Evolutionary conservation across 2,797 vertebrate species (phyloP).

Genomic region (Rhinatrema bivittatum): DNA sequence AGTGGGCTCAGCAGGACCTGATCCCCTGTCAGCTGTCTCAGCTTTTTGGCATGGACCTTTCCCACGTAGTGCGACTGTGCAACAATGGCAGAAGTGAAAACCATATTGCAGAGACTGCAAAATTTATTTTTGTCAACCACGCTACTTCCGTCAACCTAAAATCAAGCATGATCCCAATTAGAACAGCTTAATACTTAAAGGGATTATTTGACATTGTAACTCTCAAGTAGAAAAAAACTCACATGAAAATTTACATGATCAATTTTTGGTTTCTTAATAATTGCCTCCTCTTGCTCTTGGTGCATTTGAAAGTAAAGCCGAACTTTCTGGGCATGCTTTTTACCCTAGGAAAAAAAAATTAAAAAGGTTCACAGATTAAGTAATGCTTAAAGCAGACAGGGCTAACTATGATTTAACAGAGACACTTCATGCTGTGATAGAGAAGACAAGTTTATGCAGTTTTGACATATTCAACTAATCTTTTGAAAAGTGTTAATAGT

Average conservation of each 20-base stretch:
- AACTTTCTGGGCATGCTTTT: constrained; percentile 74
- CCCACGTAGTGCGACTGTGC: constrained; percentile 69
- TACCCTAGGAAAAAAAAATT: constrained; percentile 62
- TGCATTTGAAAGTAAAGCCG: constrained; percentile 55
- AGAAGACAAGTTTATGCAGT: no score
- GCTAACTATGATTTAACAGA: no score
- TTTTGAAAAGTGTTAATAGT: no score
- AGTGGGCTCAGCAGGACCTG: constrained; percentile 4
- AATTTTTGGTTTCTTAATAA: constrained; percentile 19
- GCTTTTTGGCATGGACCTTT: constrained; percentile 68
- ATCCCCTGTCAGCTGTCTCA: constrained; percentile 45
- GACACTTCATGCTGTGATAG: no score
- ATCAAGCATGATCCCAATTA: constrained; percentile 18
- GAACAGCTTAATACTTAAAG: constrained; percentile 2
- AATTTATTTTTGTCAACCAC: constrained; percentile 52
- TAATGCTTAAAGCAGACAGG: no score
- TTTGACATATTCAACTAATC: no score
- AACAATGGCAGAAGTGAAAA: constrained; percentile 64
- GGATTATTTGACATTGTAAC: not conserved
- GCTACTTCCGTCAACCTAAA: constrained; percentile 40
- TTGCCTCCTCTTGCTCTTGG: constrained; percentile 38
- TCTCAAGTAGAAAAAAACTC: constrained; percentile 8
- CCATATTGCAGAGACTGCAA: constrained; percentile 71
- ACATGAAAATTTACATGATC: constrained; percentile 42
- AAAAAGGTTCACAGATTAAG: no score